These are phyloP conservation scores for Siphamia tubifer DNA, from an alignment of 2,113 vertebrate genomes.

Conservation along the genomic window DNA sequence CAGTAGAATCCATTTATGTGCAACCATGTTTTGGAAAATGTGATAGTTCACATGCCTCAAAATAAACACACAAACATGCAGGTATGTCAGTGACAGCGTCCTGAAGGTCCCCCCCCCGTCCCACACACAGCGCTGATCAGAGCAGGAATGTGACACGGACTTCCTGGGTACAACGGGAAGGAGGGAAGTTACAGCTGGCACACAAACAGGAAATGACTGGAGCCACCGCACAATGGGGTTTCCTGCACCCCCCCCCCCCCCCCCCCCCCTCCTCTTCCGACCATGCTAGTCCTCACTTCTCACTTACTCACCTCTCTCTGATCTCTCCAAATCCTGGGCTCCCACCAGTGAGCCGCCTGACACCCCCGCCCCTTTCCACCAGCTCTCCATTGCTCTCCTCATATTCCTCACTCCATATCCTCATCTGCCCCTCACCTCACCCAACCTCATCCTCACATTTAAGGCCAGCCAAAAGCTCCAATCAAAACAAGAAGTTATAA, in stretches of 20 bases:
- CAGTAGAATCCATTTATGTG: not conserved
- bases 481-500: constrained; percentile 64
- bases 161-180: constrained; percentile 79
- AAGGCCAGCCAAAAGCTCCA: not conserved
- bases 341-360: not conserved
- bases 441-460: constrained; percentile 6
- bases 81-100: constrained; percentile 18
- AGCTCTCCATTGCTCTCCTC: not conserved
- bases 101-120: not conserved
- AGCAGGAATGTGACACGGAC: constrained; percentile 70
- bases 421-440: not conserved
- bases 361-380: not conserved
- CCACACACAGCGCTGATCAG: constrained; percentile 46
- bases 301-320: constrained; percentile 42
- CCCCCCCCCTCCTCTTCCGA: constrained; percentile 8
- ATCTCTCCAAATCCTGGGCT: constrained; percentile 25
- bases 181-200: constrained; percentile 81
- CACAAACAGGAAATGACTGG: constrained; percentile 82
- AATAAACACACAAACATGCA: constrained; percentile 7
- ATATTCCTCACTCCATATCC: constrained; percentile 11
- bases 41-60: not conserved
- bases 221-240: constrained; percentile 80
- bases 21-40: not conserved
- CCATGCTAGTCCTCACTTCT: constrained; percentile 27
- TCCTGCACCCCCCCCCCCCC: constrained; percentile 54